Evolutionary conservation across 2,888 invertebrate species (phyloP), one percentile per base, ranked within the genome.

Genomic region (Nymphalis polychloros): DNA sequence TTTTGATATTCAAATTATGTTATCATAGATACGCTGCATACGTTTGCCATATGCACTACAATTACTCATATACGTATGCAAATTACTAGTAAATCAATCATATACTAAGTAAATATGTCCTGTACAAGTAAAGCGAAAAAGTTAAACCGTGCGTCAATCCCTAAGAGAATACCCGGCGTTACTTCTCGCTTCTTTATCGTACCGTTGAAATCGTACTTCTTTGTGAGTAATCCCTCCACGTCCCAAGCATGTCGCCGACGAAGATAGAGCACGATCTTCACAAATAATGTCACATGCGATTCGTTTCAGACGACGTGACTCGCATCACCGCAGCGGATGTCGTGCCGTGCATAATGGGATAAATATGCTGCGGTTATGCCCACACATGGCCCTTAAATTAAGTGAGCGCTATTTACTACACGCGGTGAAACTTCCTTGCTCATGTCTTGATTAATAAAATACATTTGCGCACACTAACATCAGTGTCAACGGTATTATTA

Each of bases 261-360:
- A 92, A 92, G 92, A 92, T 92, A 92, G 92, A 92, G 92, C 92
- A 92, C 92, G 92, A 92, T 92, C 92, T 92, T 92, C 92, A 92
- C 92, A 92, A 92, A 92, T 92, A 92, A 92, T 92, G 92, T 92
- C 92, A 92, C 92, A 92, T 92, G 92, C 92, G 92, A 92, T 92
- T 92, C 92, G 92, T 92, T 92, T 92, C 91, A 84, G 85, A 80
- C 84, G 86, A 92, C 92, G 92, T 92, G 92, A 90, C 92, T 90
- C 89, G 92, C 92, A 92, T 92, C 88, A 80, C 84, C 86, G 86
- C 84, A 85, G 84, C 84, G 81, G 83, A 82, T 83, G 74, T 69
- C 77, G 76, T 76, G 89, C 90, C 90, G 83, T 89, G 90, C 91
- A 92, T 92, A 92, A 92, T 92, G 91, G 91, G 91, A 89, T 92